Evolutionary conservation across 2,888 invertebrate species (phyloP).

Genomic region (Agrotis puta): DNA sequence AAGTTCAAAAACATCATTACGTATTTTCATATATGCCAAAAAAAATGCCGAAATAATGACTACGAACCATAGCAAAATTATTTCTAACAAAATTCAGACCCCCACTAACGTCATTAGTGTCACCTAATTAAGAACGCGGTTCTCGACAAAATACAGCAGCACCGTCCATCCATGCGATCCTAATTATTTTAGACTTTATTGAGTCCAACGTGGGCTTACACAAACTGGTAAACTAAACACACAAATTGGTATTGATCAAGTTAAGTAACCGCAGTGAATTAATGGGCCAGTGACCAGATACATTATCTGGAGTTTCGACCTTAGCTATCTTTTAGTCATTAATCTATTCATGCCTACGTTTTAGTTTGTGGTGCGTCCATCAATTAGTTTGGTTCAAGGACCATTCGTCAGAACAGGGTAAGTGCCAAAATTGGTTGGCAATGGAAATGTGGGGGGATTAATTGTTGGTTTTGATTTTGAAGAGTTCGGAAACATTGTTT

Average conservation of each 20-base stretch:
- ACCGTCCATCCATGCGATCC: constrained; percentile 42
- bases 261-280: constrained; percentile 87
- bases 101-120: constrained; percentile 50
- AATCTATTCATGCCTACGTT: constrained; percentile 87
- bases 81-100: constrained; percentile 48
- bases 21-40: no score
- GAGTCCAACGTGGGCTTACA: constrained; percentile 52
- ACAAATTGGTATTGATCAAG: constrained; percentile 85
- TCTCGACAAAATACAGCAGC: constrained; percentile 42
- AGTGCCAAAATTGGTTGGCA: constrained; percentile 67
- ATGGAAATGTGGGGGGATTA: constrained; percentile 44
- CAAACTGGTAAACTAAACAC: constrained; percentile 66
- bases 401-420: constrained; percentile 77
- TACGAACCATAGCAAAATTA: constrained; percentile 14
- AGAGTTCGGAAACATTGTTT: background rate
- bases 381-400: constrained; percentile 83
- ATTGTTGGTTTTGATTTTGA: constrained; percentile 44
- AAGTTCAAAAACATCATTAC: no score
- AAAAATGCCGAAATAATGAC: no score
- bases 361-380: constrained; percentile 80
- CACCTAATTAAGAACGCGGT: constrained; percentile 44
- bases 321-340: constrained; percentile 85
- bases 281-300: constrained; percentile 87
- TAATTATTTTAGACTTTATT: constrained; percentile 69
- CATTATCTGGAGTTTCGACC: constrained; percentile 87